Percentiles rank a stretch among this genome's conserved stretches.
Evolutionary conservation across 2,797 vertebrate genomes (phyloP).

Genomic region (Babyrousa celebensis): DNA sequence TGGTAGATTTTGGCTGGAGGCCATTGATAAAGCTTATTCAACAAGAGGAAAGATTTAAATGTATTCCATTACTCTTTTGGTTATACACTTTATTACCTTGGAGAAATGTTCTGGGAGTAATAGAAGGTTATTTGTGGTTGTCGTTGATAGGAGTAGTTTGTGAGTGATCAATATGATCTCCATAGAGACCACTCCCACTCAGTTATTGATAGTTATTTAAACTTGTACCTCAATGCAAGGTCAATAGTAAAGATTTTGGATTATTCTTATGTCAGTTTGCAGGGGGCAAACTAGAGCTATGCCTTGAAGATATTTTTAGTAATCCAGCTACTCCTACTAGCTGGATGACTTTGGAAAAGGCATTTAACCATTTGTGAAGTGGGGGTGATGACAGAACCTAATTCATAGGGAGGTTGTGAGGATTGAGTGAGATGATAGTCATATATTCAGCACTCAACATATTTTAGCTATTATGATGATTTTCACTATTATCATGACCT

Average conservation of each 20-base stretch:
- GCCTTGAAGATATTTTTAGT: background rate
- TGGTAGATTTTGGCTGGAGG: background rate
- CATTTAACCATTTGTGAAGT: background rate
- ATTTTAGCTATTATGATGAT: background rate
- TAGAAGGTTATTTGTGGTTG: background rate
- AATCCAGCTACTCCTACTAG: background rate
- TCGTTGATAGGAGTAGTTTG: background rate
- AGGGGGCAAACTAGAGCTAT: background rate
- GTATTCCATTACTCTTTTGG: conserved; percentile 7
- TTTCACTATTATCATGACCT: conserved; percentile 1
- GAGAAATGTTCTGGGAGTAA: conserved; percentile 12
- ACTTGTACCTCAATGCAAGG: background rate
- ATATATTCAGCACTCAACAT: background rate
- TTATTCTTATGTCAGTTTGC: background rate
- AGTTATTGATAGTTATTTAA: conserved; percentile 56
- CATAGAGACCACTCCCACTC: background rate
- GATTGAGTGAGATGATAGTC: background rate
- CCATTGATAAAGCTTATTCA: conserved; percentile 2
- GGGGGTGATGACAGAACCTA: background rate
- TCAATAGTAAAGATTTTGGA: conserved; percentile 28
- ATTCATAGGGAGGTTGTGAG: background rate
- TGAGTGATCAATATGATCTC: background rate
- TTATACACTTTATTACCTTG: background rate
- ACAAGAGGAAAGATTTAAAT: conserved; percentile 17
- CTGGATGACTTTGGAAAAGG: background rate